A percentile compares a stretch with the other conserved stretches of the same genome.
Conservation (phyloP, 2,113 vertebrate species). For the Onychostoma macrolepis region DNA sequence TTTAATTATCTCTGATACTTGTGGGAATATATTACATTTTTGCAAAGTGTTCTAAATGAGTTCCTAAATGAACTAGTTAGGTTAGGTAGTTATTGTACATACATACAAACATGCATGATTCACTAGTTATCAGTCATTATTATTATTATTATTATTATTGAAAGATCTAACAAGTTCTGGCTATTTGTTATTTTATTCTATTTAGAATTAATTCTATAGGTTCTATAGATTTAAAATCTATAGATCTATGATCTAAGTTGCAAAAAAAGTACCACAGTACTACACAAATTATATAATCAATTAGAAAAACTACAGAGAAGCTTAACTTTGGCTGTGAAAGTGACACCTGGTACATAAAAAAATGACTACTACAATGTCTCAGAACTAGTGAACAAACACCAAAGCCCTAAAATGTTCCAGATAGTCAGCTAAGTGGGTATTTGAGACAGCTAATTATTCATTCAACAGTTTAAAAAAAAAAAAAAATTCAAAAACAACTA, state of each 20-base stretch:
- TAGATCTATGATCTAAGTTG: too few relatives aligned
- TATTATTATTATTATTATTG: too few relatives aligned
- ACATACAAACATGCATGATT: too few relatives aligned
- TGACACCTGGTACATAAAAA: neutral
- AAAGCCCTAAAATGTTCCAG: neutral
- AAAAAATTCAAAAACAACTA: neutral
- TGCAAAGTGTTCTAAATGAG: neutral
- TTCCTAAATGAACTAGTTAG: neutral
- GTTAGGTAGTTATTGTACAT: too few relatives aligned
- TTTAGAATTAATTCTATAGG: too few relatives aligned
- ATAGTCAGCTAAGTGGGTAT: neutral
- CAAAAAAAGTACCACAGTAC: too few relatives aligned
- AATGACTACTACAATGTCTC: neutral
- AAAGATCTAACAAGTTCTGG: too few relatives aligned
- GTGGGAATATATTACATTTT: neutral
- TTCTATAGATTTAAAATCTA: too few relatives aligned
- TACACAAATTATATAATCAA: too few relatives aligned
- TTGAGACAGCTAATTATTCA: neutral
- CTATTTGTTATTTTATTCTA: too few relatives aligned
- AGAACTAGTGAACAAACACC: neutral
- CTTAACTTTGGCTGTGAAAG: neutral
- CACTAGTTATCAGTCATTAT: too few relatives aligned
- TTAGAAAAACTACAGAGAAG: too few relatives aligned
- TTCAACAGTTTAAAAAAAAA: neutral
- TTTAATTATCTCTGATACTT: neutral